Base-by-base conservation (phyloP, 2,797 vertebrate species). In the Acrossocheilus wenchowensis region DNA sequence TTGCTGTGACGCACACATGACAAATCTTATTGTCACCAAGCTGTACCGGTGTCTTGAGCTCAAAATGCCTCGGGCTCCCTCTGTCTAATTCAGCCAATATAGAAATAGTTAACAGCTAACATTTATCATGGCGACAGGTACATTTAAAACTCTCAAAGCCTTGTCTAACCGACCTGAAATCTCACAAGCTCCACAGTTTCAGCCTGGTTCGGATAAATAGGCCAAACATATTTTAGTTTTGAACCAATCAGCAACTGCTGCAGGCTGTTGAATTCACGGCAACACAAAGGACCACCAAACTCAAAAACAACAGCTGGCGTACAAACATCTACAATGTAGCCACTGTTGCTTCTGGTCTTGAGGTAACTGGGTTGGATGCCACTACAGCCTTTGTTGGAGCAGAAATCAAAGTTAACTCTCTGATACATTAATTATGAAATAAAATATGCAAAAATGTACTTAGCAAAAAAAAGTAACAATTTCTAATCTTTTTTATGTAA, bases 291-390 rank as follows among this genome's bases (percentile, higher is more conserved):
- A 78, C 34, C 62, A 71, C 64, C 64, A 85, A 84, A 69, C 34
- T 69, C 45, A 84, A 78, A 78, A 78, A 71, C 45, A 85, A 79
- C 48, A 85, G 75, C 75, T 60, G 83, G 50, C 54, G 66, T 71
- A 14, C 26, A 78, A 78, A 78, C 73, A 78, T 54, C 72, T 84
- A 52, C 30, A 84, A 9, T 50, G 48, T 26, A n/a, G 45, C 23
- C 15, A 2, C 73, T 41, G 62, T 69, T 78, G 23, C 48, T 52
- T 71, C 62, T 81, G 30, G 34, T 71, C 12, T 69, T 69, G 48
- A 81, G 64, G 64, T 81, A 81, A 34, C 8, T 81, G 43, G 11
- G 12, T 73, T 73, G 14, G 41, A 74, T 71, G 64, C 21, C 80
- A 34, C 43, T 23, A 45, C 43, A 74, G 72, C 41, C 17, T 74